A percentile compares a stretch with the other conserved stretches of the same genome.
Conservation (phyloP, 1,140 invertebrate genomes). For the Camponotus floridanus region DNA sequence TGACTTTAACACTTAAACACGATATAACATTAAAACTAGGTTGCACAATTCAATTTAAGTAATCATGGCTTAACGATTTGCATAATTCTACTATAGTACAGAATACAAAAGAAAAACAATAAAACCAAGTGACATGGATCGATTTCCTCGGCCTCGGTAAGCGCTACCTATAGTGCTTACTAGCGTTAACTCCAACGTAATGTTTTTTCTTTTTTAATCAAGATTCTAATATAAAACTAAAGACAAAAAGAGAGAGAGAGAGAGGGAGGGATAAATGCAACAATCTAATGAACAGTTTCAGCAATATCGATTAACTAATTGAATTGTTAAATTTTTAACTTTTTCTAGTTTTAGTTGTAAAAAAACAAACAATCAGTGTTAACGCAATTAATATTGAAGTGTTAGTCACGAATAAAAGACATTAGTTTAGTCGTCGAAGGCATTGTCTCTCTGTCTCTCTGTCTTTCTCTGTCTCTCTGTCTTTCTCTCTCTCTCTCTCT, state of each 20-base stretch:
- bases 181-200: background rate
- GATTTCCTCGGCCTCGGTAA: constrained; percentile 32
- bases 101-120: background rate
- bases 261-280: background rate
- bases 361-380: constrained; percentile 4
- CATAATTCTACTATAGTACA: background rate
- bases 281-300: background rate
- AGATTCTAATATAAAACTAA: constrained; percentile 24
- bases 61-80: background rate
- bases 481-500: too few relatives aligned
- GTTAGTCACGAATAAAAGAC: background rate
- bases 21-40: background rate
- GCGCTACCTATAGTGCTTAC: constrained; percentile 6
- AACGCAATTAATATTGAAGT: constrained; percentile 15
- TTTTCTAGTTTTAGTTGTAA: background rate
- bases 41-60: background rate
- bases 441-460: too few relatives aligned
- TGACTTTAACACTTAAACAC: background rate
- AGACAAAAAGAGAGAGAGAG: background rate
- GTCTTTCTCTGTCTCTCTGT: too few relatives aligned
- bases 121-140: constrained; percentile 11
- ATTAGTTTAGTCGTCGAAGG: constrained; percentile 8
- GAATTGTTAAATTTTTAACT: constrained; percentile 32
- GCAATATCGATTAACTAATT: background rate
- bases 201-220: constrained; percentile 23